Conservation (phyloP, 1,140 invertebrate genomes). For the Coelopa frigida region DNA sequence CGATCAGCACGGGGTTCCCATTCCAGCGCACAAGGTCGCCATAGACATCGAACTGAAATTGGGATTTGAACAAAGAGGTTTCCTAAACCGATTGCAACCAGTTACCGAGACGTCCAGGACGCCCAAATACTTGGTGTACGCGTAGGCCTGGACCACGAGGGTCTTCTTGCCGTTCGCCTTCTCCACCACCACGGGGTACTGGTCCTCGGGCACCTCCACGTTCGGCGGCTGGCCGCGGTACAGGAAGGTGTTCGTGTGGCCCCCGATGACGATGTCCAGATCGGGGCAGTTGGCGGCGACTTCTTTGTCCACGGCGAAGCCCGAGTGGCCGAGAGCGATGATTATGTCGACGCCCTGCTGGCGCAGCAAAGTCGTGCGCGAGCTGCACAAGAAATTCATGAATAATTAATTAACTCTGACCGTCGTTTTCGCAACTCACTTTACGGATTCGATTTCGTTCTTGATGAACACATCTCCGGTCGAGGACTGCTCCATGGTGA, state of each 20-base stretch:
- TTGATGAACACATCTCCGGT: constrained; percentile 59
- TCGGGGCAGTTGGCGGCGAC: constrained; percentile 71
- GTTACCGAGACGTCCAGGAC: constrained; percentile 51
- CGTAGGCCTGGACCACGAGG: constrained; percentile 85
- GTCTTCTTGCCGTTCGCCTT: constrained; percentile 64
- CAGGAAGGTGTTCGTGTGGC: constrained; percentile 83
- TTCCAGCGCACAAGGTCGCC: constrained; percentile 62
- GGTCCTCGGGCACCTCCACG: constrained; percentile 57
- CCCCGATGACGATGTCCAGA: constrained; percentile 83
- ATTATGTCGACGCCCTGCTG: constrained; percentile 70
- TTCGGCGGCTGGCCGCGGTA: constrained; percentile 64
- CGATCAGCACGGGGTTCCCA: constrained; percentile 77
- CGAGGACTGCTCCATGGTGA: constrained; percentile 63
- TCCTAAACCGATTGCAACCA: background rate
- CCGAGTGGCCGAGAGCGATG: constrained; percentile 85
- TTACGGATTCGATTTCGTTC: constrained; percentile 67
- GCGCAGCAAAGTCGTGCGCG: constrained; percentile 60
- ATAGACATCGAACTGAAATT: constrained; percentile 55
- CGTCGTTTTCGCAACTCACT: constrained; percentile 30
- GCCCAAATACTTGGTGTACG: constrained; percentile 87
- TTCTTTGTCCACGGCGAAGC: constrained; percentile 65
- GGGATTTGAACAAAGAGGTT: no score
- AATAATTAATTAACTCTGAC: constrained; percentile 1
- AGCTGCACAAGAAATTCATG: constrained; percentile 18
- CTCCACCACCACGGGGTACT: constrained; percentile 69